Evolutionary conservation across 2,888 invertebrate species (phyloP).

Genomic region (Nomada ruficornis): DNA sequence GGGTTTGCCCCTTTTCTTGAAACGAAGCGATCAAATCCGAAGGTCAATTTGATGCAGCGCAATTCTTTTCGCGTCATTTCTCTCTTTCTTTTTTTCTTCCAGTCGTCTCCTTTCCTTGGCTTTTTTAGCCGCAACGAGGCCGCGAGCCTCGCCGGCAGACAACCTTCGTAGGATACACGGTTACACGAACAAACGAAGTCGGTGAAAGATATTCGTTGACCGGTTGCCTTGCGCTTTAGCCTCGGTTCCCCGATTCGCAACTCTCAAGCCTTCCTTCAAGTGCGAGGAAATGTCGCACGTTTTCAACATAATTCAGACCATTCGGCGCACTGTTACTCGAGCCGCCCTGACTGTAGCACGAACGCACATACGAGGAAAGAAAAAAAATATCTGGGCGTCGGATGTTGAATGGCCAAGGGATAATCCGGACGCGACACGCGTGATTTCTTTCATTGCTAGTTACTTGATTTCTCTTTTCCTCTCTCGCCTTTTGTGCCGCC

Average conservation of each 20-base stretch:
- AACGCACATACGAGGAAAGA: background rate
- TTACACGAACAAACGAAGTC: constrained; percentile 58
- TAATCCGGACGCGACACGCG: constrained; percentile 37
- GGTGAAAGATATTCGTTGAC: constrained; percentile 69
- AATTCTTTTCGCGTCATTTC: constrained; percentile 73
- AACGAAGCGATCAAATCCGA: constrained; percentile 68
- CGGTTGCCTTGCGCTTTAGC: constrained; percentile 58
- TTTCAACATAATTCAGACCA: too few species aligned
- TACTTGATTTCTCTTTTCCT: constrained; percentile 36
- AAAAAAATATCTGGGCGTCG: background rate
- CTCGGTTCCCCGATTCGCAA: constrained; percentile 30
- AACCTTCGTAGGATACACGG: constrained; percentile 79
- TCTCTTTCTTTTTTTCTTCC: constrained; percentile 50
- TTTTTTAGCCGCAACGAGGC: constrained; percentile 78
- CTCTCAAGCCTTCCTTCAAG: too few species aligned
- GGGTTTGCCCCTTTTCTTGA: constrained; percentile 54
- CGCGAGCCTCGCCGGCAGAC: constrained; percentile 80
- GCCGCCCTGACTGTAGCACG: too few species aligned
- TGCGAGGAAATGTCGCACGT: too few species aligned
- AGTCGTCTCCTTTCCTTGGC: constrained; percentile 68
- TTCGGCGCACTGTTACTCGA: too few species aligned
- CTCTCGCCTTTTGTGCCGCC: background rate
- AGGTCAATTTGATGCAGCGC: constrained; percentile 68
- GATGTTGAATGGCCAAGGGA: constrained; percentile 2
- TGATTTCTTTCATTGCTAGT: constrained; percentile 40